phyloP scores from a whole-genome alignment of 1,140 invertebrate genomes.

The Sycobia sp. region DNA sequence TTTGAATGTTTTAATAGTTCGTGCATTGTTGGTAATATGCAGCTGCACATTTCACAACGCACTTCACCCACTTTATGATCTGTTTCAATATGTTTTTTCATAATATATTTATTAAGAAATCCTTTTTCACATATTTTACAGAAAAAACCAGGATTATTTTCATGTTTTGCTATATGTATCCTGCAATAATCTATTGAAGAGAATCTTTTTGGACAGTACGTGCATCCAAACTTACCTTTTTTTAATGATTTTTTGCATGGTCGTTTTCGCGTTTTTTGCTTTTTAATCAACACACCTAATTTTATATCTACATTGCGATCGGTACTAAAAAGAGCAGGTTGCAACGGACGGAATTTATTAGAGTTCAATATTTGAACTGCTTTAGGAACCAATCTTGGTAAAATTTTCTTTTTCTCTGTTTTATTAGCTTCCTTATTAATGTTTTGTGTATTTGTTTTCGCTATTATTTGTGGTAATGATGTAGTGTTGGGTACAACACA shows the following conservation, averaged over 20 bases:
- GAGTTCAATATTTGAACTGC: not conserved
- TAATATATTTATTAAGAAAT: slow-evolving; percentile 46
- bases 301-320: slow-evolving; percentile 13
- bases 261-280: slow-evolving; percentile 5
- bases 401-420: not conserved
- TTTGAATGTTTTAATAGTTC: slow-evolving; percentile 37
- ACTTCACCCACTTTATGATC: slow-evolving; percentile 43
- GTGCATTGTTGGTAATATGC: slow-evolving; percentile 25
- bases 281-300: not conserved
- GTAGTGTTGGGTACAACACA: slow-evolving; percentile 51
- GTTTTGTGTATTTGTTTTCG: slow-evolving; percentile 1
- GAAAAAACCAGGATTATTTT: slow-evolving; percentile 45
- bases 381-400: slow-evolving; percentile 8
- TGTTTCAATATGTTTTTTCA: slow-evolving; percentile 49
- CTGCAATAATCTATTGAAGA: slow-evolving; percentile 50
- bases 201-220: slow-evolving; percentile 51
- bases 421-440: not conserved
- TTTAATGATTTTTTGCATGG: slow-evolving; percentile 32
- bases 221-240: slow-evolving; percentile 46
- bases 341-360: slow-evolving; percentile 21
- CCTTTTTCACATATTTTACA: slow-evolving; percentile 48
- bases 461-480: not conserved
- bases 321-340: not conserved
- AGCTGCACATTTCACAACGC: slow-evolving; percentile 40
- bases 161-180: slow-evolving; percentile 52